Evolutionary conservation across 2,888 invertebrate genomes (phyloP).

Genomic region (Criorhina ranunculi): DNA sequence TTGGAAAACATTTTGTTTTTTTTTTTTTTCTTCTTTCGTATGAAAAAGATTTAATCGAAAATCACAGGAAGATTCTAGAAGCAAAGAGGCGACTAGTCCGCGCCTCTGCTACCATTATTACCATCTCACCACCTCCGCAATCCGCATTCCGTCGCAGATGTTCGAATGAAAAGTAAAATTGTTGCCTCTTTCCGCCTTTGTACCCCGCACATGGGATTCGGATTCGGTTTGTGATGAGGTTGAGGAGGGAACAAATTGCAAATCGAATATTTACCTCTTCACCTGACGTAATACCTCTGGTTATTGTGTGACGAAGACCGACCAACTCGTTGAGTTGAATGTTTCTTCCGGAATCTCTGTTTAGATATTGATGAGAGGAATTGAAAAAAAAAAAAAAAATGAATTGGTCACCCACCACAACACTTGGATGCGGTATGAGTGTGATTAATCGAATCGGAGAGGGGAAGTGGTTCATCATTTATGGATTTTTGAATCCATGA

Average conservation of each 20-base stretch:
- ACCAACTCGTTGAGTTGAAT: neutral
- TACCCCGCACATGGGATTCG: neutral
- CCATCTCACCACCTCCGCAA: neutral
- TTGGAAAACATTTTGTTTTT: neutral
- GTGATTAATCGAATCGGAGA: constrained; percentile 3
- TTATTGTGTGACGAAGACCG: neutral
- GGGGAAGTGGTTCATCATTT: constrained; percentile 26
- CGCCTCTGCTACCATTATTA: constrained; percentile 2
- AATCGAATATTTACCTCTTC: constrained; percentile 45
- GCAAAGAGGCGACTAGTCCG: constrained; percentile 12
- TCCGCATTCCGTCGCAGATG: neutral
- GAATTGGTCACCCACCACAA: neutral
- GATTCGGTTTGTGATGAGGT: neutral
- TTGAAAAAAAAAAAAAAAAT: neutral
- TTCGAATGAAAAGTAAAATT: constrained; percentile 28
- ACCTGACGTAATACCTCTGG: constrained; percentile 42
- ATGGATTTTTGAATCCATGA: constrained; percentile 35
- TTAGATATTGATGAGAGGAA: neutral
- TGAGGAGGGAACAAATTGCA: constrained; percentile 6
- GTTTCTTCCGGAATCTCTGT: constrained; percentile 4
- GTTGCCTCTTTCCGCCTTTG: neutral
- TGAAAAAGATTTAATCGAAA: neutral
- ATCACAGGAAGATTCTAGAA: constrained; percentile 35
- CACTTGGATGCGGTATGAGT: neutral
- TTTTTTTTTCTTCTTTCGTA: too few species aligned